These are phyloP conservation scores for Thaumetopoea pityocampa DNA, from an alignment of 1,140 invertebrate species.

Conservation along the genomic window DNA sequence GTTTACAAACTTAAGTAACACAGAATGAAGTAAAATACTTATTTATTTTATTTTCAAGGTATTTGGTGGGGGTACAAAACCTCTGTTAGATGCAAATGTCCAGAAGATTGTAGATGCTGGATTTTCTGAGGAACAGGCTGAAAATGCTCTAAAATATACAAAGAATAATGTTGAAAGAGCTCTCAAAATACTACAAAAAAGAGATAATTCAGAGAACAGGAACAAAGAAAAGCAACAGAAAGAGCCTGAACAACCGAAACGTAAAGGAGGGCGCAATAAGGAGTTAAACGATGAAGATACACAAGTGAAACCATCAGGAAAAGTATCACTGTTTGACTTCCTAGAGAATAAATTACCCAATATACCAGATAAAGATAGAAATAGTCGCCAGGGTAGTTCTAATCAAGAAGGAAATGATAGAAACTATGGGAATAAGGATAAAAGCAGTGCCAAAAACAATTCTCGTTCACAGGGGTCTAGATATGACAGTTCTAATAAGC, in stretches of 20 bases:
- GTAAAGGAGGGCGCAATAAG: slow-evolving; percentile 75
- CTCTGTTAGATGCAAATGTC: slow-evolving; percentile 85
- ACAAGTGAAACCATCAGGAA: slow-evolving; percentile 86
- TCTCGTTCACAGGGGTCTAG: slow-evolving; percentile 44
- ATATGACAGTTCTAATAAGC: slow-evolving; percentile 49
- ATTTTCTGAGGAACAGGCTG: slow-evolving; percentile 86
- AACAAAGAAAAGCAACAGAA: slow-evolving; percentile 63
- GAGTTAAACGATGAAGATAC: slow-evolving; percentile 78
- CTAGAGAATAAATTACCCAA: slow-evolving; percentile 88
- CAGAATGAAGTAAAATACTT: neutral
- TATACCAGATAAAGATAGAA: slow-evolving; percentile 69
- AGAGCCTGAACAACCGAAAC: slow-evolving; percentile 54
- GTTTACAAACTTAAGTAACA: neutral
- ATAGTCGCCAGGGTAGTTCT: slow-evolving; percentile 42
- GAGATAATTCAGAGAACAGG: slow-evolving; percentile 64
- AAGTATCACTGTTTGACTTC: slow-evolving; percentile 91
- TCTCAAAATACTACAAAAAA: slow-evolving; percentile 81
- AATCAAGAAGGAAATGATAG: slow-evolving; percentile 48
- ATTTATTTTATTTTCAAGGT: slow-evolving; percentile 29
- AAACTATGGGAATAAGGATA: slow-evolving; percentile 44
- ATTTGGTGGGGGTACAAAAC: slow-evolving; percentile 84
- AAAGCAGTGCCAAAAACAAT: slow-evolving; percentile 48
- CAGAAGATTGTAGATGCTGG: slow-evolving; percentile 89
- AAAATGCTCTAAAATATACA: slow-evolving; percentile 82
- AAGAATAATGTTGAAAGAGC: slow-evolving; percentile 86